Evolutionary conservation across 2,113 vertebrate genomes (phyloP), one percentile per base, ranked within the genome.

Genomic region (Sarotherodon lohbergeri): DNA sequence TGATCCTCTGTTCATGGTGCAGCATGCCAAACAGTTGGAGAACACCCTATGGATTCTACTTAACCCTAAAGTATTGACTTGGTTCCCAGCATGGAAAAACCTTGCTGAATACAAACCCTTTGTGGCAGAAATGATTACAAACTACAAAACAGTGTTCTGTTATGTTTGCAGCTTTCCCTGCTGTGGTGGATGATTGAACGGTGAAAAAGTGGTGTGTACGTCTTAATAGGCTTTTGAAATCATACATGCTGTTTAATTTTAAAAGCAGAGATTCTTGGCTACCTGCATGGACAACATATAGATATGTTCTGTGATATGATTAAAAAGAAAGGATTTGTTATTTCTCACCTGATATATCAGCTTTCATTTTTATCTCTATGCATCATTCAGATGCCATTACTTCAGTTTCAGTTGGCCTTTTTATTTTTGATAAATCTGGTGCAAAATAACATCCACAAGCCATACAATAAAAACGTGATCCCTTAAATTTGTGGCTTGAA

Each of bases 1-100:
- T 90, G 88, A 94, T 91, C 91, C 78, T 57, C 54, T 36, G 66
- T 39, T 86, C 83, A 85, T 61, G 92, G 71, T 32, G 76, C 80
- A 13, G 88, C 82, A 89, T 87, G 83, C 56, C 87, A 92, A 93
- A 68, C 84, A 85, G 87, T 7, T 50, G 56, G 78, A 85, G 81
- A 91, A 88, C 61, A n/a, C 83, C 83, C 86, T 90, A 89, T 86
- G 73, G 92, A 91, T 90, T 89, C 54, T 54, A 63, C 87, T 88
- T 71, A 83, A 89, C 59, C 73, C 24, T 83, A 39, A 86, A 84
- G 57, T 87, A 88, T 71, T 83, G 86, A 90, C 73, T 78, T 90
- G 82, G 73, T 82, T 81, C 82, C 48, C 85, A 82, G 85, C 8
- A 4, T 84, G 66, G 57, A 61, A 43, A 89, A 66, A 27, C 85